These are phyloP conservation scores for Macrostomum lignano DNA, from an alignment of 1,140 invertebrate genomes.

Conservation along the genomic window DNA sequence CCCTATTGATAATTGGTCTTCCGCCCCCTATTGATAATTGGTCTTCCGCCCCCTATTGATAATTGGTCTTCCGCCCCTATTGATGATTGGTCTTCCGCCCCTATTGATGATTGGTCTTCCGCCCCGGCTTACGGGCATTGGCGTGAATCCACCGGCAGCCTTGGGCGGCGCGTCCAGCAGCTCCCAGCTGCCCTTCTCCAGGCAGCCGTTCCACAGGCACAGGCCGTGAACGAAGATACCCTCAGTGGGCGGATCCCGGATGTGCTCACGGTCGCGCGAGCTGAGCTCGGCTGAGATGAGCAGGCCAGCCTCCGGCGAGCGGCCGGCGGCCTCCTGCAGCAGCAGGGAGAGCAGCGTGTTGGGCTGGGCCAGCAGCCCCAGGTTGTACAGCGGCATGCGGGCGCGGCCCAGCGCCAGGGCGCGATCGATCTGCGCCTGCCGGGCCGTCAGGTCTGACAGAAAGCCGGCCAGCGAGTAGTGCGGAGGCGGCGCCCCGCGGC, in stretches of 20 bases:
- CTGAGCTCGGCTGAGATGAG: no score
- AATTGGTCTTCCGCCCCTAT: no score
- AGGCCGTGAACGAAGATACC: slow-evolving; percentile 27
- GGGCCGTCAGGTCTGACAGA: slow-evolving; percentile 15
- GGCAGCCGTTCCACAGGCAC: slow-evolving; percentile 25
- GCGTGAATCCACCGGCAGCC: no score
- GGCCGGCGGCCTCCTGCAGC: no score
- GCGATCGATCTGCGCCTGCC: slow-evolving; percentile 22
- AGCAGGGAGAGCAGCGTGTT: slow-evolving; percentile 17
- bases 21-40: no score
- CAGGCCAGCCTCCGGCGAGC: no score
- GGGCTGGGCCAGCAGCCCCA: slow-evolving; percentile 23
- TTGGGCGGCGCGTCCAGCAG: slow-evolving; percentile 19
- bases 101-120: no score
- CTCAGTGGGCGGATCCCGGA: slow-evolving; percentile 25
- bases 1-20: no score
- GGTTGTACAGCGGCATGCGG: slow-evolving; percentile 24
- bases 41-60: no score
- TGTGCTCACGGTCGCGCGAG: slow-evolving; percentile 10
- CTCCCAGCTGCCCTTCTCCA: slow-evolving; percentile 25
- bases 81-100: no score
- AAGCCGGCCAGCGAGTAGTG: slow-evolving; percentile 16
- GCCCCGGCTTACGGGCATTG: no score
- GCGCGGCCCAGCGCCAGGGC: slow-evolving; percentile 20
- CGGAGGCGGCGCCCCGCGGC: slow-evolving; percentile 15